Evolutionary conservation across 2,888 invertebrate species (phyloP), one percentile per base, ranked within the genome.

Genomic region (Apamea epomidion): DNA sequence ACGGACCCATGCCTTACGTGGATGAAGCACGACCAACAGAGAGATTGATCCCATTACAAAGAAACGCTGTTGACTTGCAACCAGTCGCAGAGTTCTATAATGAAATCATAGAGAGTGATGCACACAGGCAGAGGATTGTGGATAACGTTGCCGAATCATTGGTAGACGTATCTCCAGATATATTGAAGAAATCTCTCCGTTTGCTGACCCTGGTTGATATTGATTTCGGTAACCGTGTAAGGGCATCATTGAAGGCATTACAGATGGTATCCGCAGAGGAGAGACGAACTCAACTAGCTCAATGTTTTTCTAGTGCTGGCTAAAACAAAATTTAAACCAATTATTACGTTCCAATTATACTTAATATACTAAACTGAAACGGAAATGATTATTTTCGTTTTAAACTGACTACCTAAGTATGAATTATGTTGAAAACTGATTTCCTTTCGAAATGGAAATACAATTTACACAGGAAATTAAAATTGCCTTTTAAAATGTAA

Each of bases 41-140:
- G 29, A 89, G 89, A 58, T 54, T 91, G 18, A 16, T 86, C 8
- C 80, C 89, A 51, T 82, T 90, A 54, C 82, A 90, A 29, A 90
- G 87, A 29, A 89, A 85, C 45, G 91, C 89, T 4, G 81, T 88
- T 10, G 92, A 92, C 82, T 82, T 92, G 18, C 82, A 86, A 65
- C 99, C 99, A 94, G 97, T 98, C 1, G 97, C 97, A 37, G 94
- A 96, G 18, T 99, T 99, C 96, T 99, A 91, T 60, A 97, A 97
- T 86, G 97, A 98, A 29, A 74, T 91, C 25, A 60, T 91, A 98
- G 92, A 98, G 99, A 91, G 98, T 60, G 91, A 91, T 37, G 90
- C 80, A 7, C 91, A 91, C 16, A 85, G 78, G 14, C 82, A 86
- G 29, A 80, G 83, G 42, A 70, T 85, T 68, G 71, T 65, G 2